Evolutionary conservation across 2,888 invertebrate species (phyloP), one percentile per base, ranked within the genome.

Genomic region (Xestoiulus laeticollis): DNA sequence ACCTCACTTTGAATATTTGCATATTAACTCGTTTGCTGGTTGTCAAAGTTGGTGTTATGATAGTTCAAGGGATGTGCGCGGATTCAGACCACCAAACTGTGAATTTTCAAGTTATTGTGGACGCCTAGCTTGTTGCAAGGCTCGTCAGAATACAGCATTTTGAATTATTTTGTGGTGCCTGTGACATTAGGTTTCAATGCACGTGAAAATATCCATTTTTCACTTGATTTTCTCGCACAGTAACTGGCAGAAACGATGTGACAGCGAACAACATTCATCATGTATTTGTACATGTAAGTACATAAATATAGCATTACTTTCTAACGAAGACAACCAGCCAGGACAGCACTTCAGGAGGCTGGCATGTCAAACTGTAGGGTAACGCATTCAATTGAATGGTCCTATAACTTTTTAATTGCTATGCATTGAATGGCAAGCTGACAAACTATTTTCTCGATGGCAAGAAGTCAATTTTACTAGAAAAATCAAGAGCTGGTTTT

Each of bases 191-290:
- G 84, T 8, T n/a, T n/a, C 33, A 43, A 85, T 85, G 85, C 85
- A 85, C 43, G 38, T 85, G 33, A 85, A 85, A n/a, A 85, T 33
- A 30, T 85, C 85, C 85, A 38, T 85, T 30, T 85, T 85, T 38
- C 33, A 38, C 14, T 19, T 85, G n/a, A 85, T 85, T 30, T 85
- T 43, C 33, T 85, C 85, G n/a, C 26, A 26, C 68, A 33, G 43
- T 22, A 85, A 85, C 43, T 85, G 85, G 85, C 85, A n/a, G 43
- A 85, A 10, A n/a, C 85, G 26, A 12, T 68, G 85, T 30, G 85
- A 33, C 43, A 82, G 26, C 32, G 19, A 33, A 8, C 43, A 33
- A 19, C 5, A 3, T 43, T 16, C n/a, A 38, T 38, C 38, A 8
- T 38, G 38, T n/a, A n/a, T n/a, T n/a, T n/a, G n/a, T 1, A 5